phyloP scores from a whole-genome alignment of 2,113 vertebrate genomes.

The Anser brachyrhynchus region DNA sequence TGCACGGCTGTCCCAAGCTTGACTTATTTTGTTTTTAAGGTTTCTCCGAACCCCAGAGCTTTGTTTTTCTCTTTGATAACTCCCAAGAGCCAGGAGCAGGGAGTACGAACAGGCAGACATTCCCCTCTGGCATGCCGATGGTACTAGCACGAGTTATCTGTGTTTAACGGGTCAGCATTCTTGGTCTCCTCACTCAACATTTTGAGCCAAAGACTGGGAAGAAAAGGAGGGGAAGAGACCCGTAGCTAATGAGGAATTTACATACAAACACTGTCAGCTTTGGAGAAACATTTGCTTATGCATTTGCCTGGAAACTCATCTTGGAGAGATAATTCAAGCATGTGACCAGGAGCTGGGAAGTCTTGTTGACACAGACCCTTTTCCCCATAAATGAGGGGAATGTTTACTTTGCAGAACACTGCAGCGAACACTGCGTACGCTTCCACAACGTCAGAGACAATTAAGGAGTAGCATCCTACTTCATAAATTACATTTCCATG shows the following conservation, averaged over 20 bases:
- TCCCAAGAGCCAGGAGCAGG: neutral
- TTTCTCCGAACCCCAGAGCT: neutral
- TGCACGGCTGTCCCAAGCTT: neutral
- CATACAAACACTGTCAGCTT: neutral
- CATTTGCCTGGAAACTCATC: slow-evolving; percentile 31
- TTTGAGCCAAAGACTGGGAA: neutral
- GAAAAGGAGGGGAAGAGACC: neutral
- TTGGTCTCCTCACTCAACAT: neutral
- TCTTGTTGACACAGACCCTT: neutral
- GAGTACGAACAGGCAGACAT: neutral
- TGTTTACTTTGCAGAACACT: slow-evolving; percentile 15
- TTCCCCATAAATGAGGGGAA: neutral
- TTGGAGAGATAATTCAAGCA: neutral
- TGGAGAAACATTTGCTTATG: neutral
- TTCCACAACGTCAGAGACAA: neutral
- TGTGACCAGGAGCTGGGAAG: neutral
- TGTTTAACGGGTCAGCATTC: slow-evolving; percentile 11
- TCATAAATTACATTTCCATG: neutral
- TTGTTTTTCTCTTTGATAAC: neutral
- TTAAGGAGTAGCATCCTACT: neutral
- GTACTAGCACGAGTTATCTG: neutral
- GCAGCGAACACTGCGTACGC: neutral
- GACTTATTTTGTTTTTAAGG: neutral
- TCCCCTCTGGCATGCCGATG: neutral
- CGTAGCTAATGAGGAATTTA: neutral